Base-by-base conservation (phyloP, 2,888 invertebrate genomes). In the Macaria liturata region DNA sequence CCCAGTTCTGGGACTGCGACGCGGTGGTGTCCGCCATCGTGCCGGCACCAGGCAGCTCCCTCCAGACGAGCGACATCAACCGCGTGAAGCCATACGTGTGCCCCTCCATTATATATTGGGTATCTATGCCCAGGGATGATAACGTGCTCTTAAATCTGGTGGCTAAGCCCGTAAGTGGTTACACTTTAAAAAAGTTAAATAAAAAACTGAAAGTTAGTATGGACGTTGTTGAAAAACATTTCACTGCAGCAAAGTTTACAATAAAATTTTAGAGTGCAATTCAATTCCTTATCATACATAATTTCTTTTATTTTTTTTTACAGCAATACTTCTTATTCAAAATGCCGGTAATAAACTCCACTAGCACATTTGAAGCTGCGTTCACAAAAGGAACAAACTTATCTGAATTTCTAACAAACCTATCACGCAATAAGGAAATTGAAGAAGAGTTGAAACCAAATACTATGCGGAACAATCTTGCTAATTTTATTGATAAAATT, bases 1-100 rank as follows among this genome's bases (percentile, higher is more conserved):
- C 83, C 0, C 74, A 82, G 43, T 92, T 91, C 73, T 92, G 91
- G 91, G 91, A 92, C 62, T 93, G 92, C 54, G 84, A 88, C 0
- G 84, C 83, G 0, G 71, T 92, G 0, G 64, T 91, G 0, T 67
- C 69, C 0, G 72, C 87, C 0, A 61, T 92, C 32, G 70, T 71
- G 0, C 83, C 90, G 0, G 84, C 88, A 0, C 78, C 83, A 0
- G 83, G 79, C 37, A 86, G 86, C 49, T 43, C 69, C 3, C 72
- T 92, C 0, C 77, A 79, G 32, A 32, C 45, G 0, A 57, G 64
- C 1, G 72, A 77, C 20, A 68, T 92, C 3, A 49, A 57, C 1
- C 73, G 74, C 9, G 75, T 89, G 0, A 72, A 80, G 51, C 88
- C 91, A 0, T 84, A 86, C 59, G 57, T 89, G 3, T 93, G 92